Conservation (phyloP, 2,888 invertebrate genomes). For the Pantelozetes paolii region DNA sequence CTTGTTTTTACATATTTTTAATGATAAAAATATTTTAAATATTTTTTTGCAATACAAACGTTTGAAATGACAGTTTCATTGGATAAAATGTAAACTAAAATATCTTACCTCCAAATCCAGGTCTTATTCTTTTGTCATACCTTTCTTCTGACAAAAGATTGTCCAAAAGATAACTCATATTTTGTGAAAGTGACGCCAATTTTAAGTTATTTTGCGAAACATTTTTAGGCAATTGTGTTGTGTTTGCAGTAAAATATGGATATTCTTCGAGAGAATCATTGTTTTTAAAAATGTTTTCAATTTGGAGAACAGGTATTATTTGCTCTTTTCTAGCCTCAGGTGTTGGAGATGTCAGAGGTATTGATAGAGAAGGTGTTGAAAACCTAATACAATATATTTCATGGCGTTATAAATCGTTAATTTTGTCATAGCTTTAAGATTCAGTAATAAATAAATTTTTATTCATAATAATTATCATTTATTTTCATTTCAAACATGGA, state of each 20-base stretch:
- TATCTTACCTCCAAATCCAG: slow-evolving; percentile 87
- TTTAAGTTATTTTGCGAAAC: neutral
- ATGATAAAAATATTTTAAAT: no score
- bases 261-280: neutral
- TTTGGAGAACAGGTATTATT: neutral
- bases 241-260: neutral
- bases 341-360: neutral
- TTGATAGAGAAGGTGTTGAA: neutral
- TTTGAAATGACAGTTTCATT: no score
- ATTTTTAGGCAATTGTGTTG: neutral
- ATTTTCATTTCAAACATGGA: no score
- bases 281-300: neutral
- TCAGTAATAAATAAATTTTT: neutral
- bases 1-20: no score
- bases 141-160: slow-evolving; percentile 70
- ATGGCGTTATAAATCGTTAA: neutral
- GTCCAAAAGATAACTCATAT: slow-evolving; percentile 58
- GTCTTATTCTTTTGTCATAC: slow-evolving; percentile 82
- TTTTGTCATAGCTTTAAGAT: neutral
- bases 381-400: neutral
- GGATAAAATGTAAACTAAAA: no score
- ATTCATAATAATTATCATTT: neutral
- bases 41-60: no score
- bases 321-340: neutral
- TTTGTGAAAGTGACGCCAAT: slow-evolving; percentile 16